Evolutionary conservation across 2,797 vertebrate species (phyloP).

Genomic region (Chrosomus eos): DNA sequence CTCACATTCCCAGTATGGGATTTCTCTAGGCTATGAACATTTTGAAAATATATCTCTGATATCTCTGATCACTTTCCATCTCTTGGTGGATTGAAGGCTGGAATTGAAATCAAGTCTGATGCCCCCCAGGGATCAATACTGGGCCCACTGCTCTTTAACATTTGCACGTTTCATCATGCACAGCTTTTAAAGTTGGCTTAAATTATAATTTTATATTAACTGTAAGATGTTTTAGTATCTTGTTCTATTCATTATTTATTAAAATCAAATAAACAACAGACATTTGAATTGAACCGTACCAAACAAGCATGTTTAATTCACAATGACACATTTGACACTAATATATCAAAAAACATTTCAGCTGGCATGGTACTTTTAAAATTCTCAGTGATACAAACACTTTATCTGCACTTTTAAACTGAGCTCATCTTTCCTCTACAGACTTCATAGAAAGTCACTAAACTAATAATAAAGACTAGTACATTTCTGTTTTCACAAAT

Average conservation of each 20-base stretch:
- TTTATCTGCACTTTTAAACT: constrained; percentile 66
- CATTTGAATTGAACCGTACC: constrained; percentile 60
- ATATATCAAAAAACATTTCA: constrained; percentile 71
- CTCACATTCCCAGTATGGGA: too few relatives aligned
- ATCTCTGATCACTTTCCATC: not conserved
- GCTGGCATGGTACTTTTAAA: constrained; percentile 74
- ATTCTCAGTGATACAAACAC: constrained; percentile 65
- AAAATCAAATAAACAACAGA: not conserved
- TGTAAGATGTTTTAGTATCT: not conserved
- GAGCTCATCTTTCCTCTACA: constrained; percentile 65
- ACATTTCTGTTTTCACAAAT: constrained; percentile 64
- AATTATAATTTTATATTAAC: not conserved
- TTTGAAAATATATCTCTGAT: too few relatives aligned
- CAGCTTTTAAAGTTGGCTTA: not conserved
- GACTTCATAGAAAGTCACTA: constrained; percentile 67
- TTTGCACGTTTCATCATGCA: not conserved
- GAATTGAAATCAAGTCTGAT: not conserved
- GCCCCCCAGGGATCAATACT: constrained; percentile 1
- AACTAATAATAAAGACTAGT: constrained; percentile 68
- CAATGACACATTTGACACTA: constrained; percentile 74
- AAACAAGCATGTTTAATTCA: constrained; percentile 78
- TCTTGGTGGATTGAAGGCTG: not conserved
- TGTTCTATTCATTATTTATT: not conserved
- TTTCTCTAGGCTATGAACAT: too few relatives aligned
- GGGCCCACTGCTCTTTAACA: not conserved